Base-by-base conservation (phyloP, 2,888 invertebrate species). In the Eudemis profundana region DNA sequence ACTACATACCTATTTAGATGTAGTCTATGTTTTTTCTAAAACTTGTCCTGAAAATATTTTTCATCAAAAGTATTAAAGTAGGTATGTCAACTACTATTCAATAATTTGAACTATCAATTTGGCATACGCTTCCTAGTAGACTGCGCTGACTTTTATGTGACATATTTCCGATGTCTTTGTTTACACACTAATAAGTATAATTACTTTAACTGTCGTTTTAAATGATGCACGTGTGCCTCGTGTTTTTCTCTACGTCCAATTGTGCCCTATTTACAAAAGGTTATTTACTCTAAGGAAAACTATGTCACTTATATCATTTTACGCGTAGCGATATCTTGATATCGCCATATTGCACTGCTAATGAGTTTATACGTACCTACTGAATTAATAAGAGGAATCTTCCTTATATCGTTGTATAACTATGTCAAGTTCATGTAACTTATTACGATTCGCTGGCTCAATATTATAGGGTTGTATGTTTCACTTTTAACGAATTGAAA, bases 311-410 rank as follows among this genome's bases (percentile, higher is more conserved):
- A 17, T n/a, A 17, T 4, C 56, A 12, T 44, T 17, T 29, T 29
- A 4, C 2, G 8, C 3, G 10, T 5, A 44, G 7, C 23, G 14
- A 12, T 7, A 29, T n/a, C 4, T 33, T 33, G n/a, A 42, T 14
- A 5, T 8, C 33, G 56, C 62, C 54, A 56, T 56, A 33, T 17
- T 27, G 36, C 14, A 27, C 23, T 47, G 54, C 17, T 27, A 62
- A 62, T 54, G 19, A 27, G 17, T 44, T 12, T n/a, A 49, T 57
- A n/a, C n/a, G n/a, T n/a, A n/a, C n/a, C n/a, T n/a, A 63, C 2
- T 51, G 36, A 46, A 50, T 64, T 46, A 59, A 50, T 50, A 10
- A 17, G 4, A 33, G 50, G 57, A 51, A 64, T 64, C 27, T 51
- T 59, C 42, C 17, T 42, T 33, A 57, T 46, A 42, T 63, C 15